Conservation (phyloP, 2,888 invertebrate genomes). For the Tromatobia lineatoria region DNA sequence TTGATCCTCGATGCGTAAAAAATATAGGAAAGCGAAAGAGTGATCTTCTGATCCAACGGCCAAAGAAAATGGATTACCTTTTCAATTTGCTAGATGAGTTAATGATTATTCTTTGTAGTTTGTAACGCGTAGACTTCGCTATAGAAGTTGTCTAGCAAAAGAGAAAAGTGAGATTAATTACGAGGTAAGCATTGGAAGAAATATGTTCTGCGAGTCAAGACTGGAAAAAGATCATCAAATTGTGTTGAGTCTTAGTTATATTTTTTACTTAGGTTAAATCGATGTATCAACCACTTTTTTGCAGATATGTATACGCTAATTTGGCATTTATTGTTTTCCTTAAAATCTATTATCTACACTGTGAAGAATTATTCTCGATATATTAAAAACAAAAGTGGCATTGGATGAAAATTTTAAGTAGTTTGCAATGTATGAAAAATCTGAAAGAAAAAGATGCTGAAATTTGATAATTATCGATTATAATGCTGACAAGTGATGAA, state of each 20-base stretch:
- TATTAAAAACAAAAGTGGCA: too few species aligned
- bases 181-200: slow-evolving; percentile 40
- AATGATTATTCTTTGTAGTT: slow-evolving; percentile 30
- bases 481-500: too few species aligned
- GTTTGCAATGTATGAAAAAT: too few species aligned
- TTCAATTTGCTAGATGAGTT: slow-evolving; percentile 25
- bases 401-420: too few species aligned
- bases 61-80: slow-evolving; percentile 50
- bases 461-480: too few species aligned
- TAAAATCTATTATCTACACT: slow-evolving; percentile 3
- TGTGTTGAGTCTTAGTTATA: slow-evolving; percentile 50
- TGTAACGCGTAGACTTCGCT: slow-evolving; percentile 27
- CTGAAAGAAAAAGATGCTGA: too few species aligned
- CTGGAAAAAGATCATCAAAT: slow-evolving; percentile 51
- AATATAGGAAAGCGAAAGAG: background rate
- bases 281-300: slow-evolving; percentile 47
- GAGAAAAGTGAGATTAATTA: slow-evolving; percentile 24
- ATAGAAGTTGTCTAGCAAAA: slow-evolving; percentile 41
- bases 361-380: background rate
- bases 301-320: background rate
- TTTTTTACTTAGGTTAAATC: slow-evolving; percentile 45
- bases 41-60: slow-evolving; percentile 52
- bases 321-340: slow-evolving; percentile 29
- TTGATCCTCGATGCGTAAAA: slow-evolving; percentile 1
- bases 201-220: slow-evolving; percentile 52